Conservation (phyloP, 2,888 invertebrate species). For the Neoaliturus tenellus region DNA sequence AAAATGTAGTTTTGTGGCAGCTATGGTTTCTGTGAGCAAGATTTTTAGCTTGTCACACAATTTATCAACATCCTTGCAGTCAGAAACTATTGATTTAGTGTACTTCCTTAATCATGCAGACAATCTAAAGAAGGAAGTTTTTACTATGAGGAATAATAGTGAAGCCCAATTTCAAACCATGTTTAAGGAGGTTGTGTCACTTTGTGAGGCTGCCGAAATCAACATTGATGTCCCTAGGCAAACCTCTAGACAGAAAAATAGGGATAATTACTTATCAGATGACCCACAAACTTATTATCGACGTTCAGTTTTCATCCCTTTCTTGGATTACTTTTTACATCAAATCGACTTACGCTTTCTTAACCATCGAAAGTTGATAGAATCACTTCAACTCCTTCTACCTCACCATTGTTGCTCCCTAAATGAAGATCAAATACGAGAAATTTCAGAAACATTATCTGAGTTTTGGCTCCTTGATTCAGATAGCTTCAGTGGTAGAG, state of each 20-base stretch:
- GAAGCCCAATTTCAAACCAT: background rate
- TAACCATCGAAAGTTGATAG: slow-evolving; percentile 24
- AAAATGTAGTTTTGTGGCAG: slow-evolving; percentile 30
- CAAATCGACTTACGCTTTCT: slow-evolving; percentile 4
- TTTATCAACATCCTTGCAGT: slow-evolving; percentile 24
- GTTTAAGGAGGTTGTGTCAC: background rate
- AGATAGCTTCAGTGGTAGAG: background rate
- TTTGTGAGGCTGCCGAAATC: slow-evolving; percentile 32
- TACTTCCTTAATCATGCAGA: slow-evolving; percentile 12
- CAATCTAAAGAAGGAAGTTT: slow-evolving; percentile 8
- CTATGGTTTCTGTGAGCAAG: slow-evolving; percentile 31
- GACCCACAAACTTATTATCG: slow-evolving; percentile 28
- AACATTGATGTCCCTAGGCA: slow-evolving; percentile 6
- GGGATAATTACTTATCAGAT: slow-evolving; percentile 8
- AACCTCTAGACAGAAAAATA: background rate
- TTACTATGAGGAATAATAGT: background rate
- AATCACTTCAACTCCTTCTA: slow-evolving; percentile 1
- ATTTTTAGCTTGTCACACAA: background rate
- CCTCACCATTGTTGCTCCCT: background rate
- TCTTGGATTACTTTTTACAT: slow-evolving; percentile 10
- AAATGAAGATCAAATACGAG: background rate
- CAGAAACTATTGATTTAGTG: slow-evolving; percentile 10
- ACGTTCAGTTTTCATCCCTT: slow-evolving; percentile 18
- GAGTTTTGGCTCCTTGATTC: slow-evolving; percentile 10
- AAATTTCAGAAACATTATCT: background rate